These are phyloP conservation scores for Megaptera novaeangliae DNA, from an alignment of 2,113 vertebrate genomes.

Conservation along the genomic window DNA sequence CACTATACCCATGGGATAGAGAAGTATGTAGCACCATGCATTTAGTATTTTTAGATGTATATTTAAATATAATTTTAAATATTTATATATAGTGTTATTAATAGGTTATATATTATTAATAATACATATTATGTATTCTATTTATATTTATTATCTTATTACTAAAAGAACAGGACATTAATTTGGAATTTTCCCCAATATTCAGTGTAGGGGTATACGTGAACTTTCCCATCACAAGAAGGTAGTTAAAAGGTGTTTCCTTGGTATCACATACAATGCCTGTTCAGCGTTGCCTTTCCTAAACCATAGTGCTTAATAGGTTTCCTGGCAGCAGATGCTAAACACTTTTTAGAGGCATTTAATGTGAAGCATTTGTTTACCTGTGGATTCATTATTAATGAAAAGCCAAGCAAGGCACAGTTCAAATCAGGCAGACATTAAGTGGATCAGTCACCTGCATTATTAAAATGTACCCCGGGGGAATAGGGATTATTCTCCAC, in stretches of 20 bases:
- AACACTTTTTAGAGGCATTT: conserved; percentile 59
- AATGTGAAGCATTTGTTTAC: conserved; percentile 69
- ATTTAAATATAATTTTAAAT: not conserved
- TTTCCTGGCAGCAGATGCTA: conserved; percentile 30
- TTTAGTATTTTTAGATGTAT: not conserved
- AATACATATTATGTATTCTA: not conserved
- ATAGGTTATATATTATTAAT: not conserved
- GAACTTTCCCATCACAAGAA: not conserved
- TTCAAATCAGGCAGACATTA: conserved; percentile 62
- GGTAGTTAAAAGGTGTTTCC: not conserved
- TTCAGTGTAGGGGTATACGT: not conserved
- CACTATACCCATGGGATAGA: not conserved
- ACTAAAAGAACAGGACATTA: not conserved
- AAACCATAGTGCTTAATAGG: conserved; percentile 1
- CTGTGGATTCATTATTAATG: conserved; percentile 65
- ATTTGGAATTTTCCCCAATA: not conserved
- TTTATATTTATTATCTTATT: not conserved
- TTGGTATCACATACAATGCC: not conserved
- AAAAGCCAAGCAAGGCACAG: conserved; percentile 44
- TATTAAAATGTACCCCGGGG: conserved; percentile 72
- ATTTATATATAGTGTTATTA: not conserved
- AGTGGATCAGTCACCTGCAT: conserved; percentile 71
- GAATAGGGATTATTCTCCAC: conserved; percentile 66
- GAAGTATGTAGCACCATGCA: not conserved
- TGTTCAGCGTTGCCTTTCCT: not conserved